Evolutionary conservation across 1,140 invertebrate species (phyloP).

Genomic region (Drosophila pandora): DNA sequence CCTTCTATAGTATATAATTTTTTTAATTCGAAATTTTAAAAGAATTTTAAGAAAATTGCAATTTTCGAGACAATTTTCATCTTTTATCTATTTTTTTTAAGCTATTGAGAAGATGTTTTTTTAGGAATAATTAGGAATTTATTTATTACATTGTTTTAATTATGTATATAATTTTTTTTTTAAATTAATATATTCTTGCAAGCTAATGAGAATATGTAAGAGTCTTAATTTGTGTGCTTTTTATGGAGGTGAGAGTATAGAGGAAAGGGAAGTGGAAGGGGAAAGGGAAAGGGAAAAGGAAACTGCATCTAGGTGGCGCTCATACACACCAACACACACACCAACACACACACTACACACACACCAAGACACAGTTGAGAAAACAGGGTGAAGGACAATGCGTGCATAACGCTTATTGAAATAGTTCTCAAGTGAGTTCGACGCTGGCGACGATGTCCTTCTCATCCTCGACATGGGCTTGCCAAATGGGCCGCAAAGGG

Average conservation of each 20-base stretch:
- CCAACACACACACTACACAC: background rate
- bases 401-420: conserved; percentile 80
- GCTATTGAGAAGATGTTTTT: background rate
- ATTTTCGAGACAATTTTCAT: too few relatives aligned
- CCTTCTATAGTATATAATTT: background rate
- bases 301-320: conserved; percentile 40
- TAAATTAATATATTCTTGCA: background rate
- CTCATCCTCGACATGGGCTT: conserved; percentile 35
- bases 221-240: conserved; percentile 15
- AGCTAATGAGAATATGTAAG: background rate
- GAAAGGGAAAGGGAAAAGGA: background rate
- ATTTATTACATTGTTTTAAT: background rate
- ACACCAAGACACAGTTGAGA: conserved; percentile 37
- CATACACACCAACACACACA: conserved; percentile 11
- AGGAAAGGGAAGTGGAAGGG: conserved; percentile 6
- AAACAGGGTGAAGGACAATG: conserved; percentile 80
- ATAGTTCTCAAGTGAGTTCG: conserved; percentile 79
- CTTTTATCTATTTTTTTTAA: too few relatives aligned
- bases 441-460: conserved; percentile 51
- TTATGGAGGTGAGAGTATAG: conserved; percentile 1
- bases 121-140: background rate
- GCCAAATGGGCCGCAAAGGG: conserved; percentile 34
- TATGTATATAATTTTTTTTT: background rate
- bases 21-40: too few relatives aligned
- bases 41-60: too few relatives aligned